Evolutionary conservation across 2,888 invertebrate species (phyloP).

Genomic region (Harmothoe impar): DNA sequence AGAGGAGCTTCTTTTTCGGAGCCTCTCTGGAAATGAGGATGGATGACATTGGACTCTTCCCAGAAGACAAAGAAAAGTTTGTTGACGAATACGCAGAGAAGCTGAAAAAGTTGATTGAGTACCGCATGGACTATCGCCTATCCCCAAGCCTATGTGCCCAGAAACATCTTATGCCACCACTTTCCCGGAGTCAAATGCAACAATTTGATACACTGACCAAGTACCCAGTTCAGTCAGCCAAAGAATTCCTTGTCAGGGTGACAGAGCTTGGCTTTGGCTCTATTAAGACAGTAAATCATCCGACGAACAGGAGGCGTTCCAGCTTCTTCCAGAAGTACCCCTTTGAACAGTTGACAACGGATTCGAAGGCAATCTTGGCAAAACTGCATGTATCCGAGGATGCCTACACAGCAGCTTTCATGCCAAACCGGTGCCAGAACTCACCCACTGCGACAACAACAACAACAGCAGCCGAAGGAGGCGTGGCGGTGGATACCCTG

Average conservation of each 20-base stretch:
- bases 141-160: conserved; percentile 68
- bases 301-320: conserved; percentile 64
- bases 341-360: conserved; percentile 61
- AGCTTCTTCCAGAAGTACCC: conserved; percentile 68
- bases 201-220: conserved; percentile 67
- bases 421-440: conserved; percentile 59
- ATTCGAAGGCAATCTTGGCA: conserved; percentile 57
- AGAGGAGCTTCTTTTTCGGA: conserved; percentile 46
- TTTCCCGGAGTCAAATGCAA: conserved; percentile 65
- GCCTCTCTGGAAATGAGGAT: conserved; percentile 42
- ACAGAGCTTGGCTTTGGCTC: conserved; percentile 68
- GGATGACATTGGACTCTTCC: conserved; percentile 63
- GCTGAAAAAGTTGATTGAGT: conserved; percentile 68
- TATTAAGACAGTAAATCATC: conserved; percentile 58
- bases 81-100: conserved; percentile 63
- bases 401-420: conserved; percentile 65
- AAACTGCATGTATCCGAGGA: conserved; percentile 62
- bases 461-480: too few relatives aligned
- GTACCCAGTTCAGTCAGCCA: conserved; percentile 67
- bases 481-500: too few relatives aligned
- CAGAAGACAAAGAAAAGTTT: conserved; percentile 64
- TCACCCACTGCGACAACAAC: too few relatives aligned
- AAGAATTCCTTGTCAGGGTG: conserved; percentile 67
- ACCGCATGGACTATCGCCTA: conserved; percentile 63
- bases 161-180: conserved; percentile 69